Percentiles rank a stretch among this genome's conserved stretches.
These are phyloP conservation scores for Eubucco bourcierii DNA, from an alignment of 2,113 vertebrate genomes.

Conservation along the genomic window DNA sequence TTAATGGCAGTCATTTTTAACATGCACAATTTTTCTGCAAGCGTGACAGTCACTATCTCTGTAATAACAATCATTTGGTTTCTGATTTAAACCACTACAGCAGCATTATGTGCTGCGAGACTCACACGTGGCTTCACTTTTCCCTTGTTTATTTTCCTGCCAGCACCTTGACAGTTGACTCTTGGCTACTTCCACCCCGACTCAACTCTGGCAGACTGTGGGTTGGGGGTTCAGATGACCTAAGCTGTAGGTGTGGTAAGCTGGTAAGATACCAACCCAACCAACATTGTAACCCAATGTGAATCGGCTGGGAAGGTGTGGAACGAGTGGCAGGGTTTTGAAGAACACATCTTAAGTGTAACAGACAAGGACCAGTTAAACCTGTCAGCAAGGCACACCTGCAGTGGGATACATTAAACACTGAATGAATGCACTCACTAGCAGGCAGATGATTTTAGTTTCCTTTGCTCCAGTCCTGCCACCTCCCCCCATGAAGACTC, in stretches of 20 bases:
- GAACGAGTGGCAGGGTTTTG: not conserved
- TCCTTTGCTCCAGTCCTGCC: not conserved
- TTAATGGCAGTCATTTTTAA: constrained; percentile 67
- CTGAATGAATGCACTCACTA: not conserved
- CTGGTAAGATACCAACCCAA: not conserved
- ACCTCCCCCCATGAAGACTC: not conserved
- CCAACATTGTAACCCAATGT: not conserved
- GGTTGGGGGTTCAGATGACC: not conserved
- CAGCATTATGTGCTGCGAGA: constrained; percentile 33
- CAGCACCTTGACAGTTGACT: constrained; percentile 52
- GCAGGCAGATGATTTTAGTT: not conserved
- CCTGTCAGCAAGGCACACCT: not conserved
- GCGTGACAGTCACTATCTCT: constrained; percentile 54
- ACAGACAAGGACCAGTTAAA: not conserved
- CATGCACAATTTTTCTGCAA: constrained; percentile 55
- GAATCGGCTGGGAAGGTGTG: not conserved
- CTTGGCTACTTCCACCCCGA: constrained; percentile 41
- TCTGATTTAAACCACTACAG: constrained; percentile 63
- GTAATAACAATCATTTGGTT: constrained; percentile 63
- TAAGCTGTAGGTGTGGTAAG: not conserved
- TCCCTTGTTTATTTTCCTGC: constrained; percentile 49
- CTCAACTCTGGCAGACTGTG: not conserved
- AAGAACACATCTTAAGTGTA: not conserved
- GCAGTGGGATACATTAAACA: not conserved
- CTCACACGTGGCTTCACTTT: constrained; percentile 22